Conservation (phyloP, 2,113 vertebrate genomes). For the Tiliqua scincoides region DNA sequence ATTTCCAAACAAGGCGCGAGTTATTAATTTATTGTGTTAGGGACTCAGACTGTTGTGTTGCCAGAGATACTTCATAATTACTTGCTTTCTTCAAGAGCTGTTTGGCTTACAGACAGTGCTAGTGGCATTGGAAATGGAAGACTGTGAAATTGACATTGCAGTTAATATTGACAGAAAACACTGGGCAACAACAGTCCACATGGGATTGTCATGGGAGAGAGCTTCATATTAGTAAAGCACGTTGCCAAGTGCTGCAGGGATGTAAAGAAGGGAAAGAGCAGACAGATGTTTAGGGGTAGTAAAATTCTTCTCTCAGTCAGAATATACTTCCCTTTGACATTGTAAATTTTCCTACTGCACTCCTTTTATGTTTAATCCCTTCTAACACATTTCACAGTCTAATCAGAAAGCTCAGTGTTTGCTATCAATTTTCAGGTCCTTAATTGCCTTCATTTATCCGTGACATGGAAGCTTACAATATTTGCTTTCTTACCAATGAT, state of each 20-base stretch:
- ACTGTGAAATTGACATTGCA: neutral
- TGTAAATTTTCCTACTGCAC: neutral
- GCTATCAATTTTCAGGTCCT: conserved; percentile 15
- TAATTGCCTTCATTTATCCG: conserved; percentile 36
- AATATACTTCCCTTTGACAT: neutral
- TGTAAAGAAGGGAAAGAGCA: neutral
- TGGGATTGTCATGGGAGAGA: neutral
- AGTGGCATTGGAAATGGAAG: neutral
- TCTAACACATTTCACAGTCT: conserved; percentile 22
- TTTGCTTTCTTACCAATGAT: neutral
- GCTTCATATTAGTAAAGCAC: neutral
- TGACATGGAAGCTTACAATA: conserved; percentile 9
- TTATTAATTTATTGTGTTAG: neutral
- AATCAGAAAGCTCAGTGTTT: conserved; percentile 5
- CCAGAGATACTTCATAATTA: neutral
- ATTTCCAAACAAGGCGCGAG: neutral
- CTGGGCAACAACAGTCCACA: neutral
- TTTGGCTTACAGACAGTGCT: neutral
- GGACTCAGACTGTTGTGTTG: neutral
- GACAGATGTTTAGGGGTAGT: conserved; percentile 8
- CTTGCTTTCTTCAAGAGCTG: neutral
- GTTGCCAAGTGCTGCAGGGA: neutral
- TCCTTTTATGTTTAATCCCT: conserved; percentile 27
- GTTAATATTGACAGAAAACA: conserved; percentile 9
- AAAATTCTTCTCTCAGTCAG: neutral